These are phyloP conservation scores for Piezodorus guildinii DNA, from an alignment of 1,140 invertebrate genomes.

Conservation along the genomic window DNA sequence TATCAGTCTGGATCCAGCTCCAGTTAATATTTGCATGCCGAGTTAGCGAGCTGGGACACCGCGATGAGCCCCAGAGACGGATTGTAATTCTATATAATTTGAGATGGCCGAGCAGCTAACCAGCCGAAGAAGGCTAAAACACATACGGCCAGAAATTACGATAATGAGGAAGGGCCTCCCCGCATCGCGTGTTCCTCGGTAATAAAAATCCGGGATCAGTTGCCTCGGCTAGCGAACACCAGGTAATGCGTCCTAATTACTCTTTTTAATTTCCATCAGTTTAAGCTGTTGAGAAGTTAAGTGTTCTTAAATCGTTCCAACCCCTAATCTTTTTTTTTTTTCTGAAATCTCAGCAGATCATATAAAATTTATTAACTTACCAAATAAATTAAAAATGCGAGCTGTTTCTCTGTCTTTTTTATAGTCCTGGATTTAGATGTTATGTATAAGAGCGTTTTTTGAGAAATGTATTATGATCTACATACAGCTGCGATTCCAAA, in stretches of 20 bases:
- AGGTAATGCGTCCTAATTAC: constrained; percentile 1
- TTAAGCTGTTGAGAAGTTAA: constrained; percentile 9
- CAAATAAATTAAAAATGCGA: too few species aligned
- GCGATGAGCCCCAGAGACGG: background rate
- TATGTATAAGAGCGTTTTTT: too few species aligned
- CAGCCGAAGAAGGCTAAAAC: constrained; percentile 2
- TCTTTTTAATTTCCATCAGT: constrained; percentile 7
- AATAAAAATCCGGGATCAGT: constrained; percentile 7
- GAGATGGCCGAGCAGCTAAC: background rate
- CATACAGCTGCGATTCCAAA: too few species aligned
- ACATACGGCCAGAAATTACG: background rate
- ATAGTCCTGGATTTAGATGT: too few species aligned
- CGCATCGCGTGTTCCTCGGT: background rate
- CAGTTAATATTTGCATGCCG: too few species aligned
- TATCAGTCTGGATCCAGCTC: too few species aligned
- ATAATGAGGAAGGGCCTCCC: background rate
- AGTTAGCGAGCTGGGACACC: too few species aligned
- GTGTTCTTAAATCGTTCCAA: background rate
- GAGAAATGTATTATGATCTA: too few species aligned
- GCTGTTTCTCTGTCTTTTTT: too few species aligned
- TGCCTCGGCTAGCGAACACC: background rate
- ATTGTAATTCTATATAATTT: constrained; percentile 6
- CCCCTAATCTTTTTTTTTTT: background rate
- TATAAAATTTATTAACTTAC: too few species aligned
- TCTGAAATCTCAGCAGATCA: too few species aligned